Percentiles rank a stretch among this genome's conserved stretches.
Conservation (phyloP, 2,888 invertebrate species). For the Trypoxylon attenuatum region DNA sequence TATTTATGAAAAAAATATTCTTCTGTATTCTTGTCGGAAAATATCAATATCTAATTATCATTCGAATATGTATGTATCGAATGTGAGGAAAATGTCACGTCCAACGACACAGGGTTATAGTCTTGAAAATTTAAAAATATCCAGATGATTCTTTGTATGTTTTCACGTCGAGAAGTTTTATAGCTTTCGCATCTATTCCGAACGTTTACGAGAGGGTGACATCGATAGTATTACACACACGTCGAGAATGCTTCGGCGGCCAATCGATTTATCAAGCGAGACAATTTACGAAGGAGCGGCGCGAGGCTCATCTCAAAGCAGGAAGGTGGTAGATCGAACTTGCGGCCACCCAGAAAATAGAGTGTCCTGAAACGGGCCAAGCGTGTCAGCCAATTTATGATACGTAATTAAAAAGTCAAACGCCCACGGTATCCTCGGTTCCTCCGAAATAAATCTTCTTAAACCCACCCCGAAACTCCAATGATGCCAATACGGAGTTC, state of each 20-base stretch:
- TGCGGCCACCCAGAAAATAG: conserved; percentile 70
- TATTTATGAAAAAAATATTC: too few relatives aligned
- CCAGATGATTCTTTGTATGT: background rate
- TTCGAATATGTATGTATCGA: too few relatives aligned
- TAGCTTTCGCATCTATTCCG: background rate
- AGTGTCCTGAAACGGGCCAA: conserved; percentile 65
- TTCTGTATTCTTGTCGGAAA: too few relatives aligned
- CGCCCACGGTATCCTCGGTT: conserved; percentile 54
- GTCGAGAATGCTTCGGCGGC: conserved; percentile 28
- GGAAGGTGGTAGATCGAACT: conserved; percentile 63
- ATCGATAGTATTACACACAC: conserved; percentile 34
- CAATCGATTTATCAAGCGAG: conserved; percentile 65
- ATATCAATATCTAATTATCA: too few relatives aligned
- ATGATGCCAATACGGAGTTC: conserved; percentile 47
- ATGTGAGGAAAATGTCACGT: too few relatives aligned
- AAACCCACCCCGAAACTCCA: conserved; percentile 56
- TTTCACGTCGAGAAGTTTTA: background rate
- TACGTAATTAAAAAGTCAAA: conserved; percentile 70
- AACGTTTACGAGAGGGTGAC: background rate
- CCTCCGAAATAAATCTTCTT: conserved; percentile 51
- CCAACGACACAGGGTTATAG: too few relatives aligned
- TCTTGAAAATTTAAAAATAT: conserved; percentile 6
- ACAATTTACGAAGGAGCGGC: conserved; percentile 61
- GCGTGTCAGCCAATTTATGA: conserved; percentile 70
- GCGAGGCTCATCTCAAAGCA: conserved; percentile 53